These are phyloP conservation scores for Ochlodes sylvanus DNA, from an alignment of 2,888 invertebrate genomes.

Conservation along the genomic window DNA sequence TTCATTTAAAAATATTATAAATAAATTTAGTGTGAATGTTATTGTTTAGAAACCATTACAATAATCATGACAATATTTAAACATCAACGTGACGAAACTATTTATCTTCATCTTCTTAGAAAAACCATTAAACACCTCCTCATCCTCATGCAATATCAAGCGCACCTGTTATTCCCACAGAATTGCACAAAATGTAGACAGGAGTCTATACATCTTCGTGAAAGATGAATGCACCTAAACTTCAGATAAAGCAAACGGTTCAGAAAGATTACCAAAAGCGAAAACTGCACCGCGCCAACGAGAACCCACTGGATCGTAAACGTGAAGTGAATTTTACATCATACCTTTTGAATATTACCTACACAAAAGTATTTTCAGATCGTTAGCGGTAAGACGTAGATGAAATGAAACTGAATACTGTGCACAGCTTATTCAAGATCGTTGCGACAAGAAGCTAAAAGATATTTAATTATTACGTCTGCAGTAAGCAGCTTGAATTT, in stretches of 20 bases:
- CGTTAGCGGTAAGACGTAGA: background rate
- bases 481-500: background rate
- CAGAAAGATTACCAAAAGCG: conserved; percentile 25
- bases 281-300: conserved; percentile 10
- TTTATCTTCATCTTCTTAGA: conserved; percentile 36
- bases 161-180: conserved; percentile 36
- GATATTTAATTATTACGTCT: background rate
- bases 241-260: conserved; percentile 19
- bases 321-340: background rate
- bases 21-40: too few species aligned
- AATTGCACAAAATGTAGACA: conserved; percentile 33
- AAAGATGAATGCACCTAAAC: conserved; percentile 28
- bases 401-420: background rate
- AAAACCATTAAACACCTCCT: conserved; percentile 34
- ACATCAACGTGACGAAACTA: conserved; percentile 13
- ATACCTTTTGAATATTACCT: background rate
- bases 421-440: background rate
- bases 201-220: conserved; percentile 29
- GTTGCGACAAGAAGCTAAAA: background rate
- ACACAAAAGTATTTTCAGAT: background rate
- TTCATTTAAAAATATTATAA: too few species aligned
- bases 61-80: background rate
- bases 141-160: conserved; percentile 33
- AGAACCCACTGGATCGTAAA: conserved; percentile 5
- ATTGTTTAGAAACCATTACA: background rate